Percentiles rank a stretch among this genome's conserved stretches.
These are phyloP conservation scores for Drosophila eohydei DNA, from an alignment of 2,888 invertebrate species.

Conservation along the genomic window DNA sequence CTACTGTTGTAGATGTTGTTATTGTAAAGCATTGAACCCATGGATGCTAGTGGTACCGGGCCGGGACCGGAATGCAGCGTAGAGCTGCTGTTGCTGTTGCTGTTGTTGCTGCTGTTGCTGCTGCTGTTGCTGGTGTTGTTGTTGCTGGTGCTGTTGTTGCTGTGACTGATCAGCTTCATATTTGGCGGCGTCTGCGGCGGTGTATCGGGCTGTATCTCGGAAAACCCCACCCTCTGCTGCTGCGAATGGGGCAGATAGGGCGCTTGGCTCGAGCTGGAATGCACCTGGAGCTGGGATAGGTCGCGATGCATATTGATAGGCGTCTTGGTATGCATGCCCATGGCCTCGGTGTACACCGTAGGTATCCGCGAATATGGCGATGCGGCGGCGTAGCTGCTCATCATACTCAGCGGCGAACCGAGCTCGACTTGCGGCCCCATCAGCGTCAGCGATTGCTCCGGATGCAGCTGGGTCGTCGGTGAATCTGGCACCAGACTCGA, in stretches of 20 bases:
- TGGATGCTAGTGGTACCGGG: constrained; percentile 83
- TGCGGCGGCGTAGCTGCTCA: constrained; percentile 86
- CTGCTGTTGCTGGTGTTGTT: constrained; percentile 62
- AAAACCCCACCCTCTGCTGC: constrained; percentile 88
- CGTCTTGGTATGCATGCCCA: constrained; percentile 75
- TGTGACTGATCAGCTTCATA: constrained; percentile 89
- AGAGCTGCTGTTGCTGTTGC: constrained; percentile 62
- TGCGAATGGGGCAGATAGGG: constrained; percentile 63
- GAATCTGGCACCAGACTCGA: constrained; percentile 60
- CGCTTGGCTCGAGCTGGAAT: constrained; percentile 49
- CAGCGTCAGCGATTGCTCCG: constrained; percentile 52
- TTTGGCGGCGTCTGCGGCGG: constrained; percentile 97
- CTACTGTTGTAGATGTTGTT: constrained; percentile 41
- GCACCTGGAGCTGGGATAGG: constrained; percentile 49
- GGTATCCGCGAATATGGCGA: constrained; percentile 87
- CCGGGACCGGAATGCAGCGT: constrained; percentile 86
- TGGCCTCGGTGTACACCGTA: constrained; percentile 77
- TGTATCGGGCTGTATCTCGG: constrained; percentile 93
- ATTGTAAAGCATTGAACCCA: constrained; percentile 86
- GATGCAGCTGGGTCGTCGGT: constrained; percentile 45
- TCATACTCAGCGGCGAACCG: constrained; percentile 84
- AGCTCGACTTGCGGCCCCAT: constrained; percentile 83
- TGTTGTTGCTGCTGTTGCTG: constrained; percentile 53
- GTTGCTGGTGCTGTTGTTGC: constrained; percentile 54
- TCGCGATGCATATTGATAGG: constrained; percentile 80